Conservation (phyloP, 2,113 vertebrate species). For the Atrichornis clamosus region DNA sequence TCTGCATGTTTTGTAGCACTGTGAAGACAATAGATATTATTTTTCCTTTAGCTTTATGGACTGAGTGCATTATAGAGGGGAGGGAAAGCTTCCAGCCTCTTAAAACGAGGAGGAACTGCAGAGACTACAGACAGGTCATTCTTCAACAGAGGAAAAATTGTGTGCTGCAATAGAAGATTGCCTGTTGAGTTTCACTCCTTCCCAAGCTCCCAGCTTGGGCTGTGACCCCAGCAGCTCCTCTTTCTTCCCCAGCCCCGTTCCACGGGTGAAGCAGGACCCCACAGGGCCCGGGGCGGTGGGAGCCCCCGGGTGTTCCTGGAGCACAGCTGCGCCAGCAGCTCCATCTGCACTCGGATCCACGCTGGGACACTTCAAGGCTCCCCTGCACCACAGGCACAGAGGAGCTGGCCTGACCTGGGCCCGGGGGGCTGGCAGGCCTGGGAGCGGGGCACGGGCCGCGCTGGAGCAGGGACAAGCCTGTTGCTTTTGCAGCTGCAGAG, state of each 20-base stretch:
- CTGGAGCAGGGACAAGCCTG: not conserved
- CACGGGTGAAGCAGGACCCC: not conserved
- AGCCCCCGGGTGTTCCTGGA: not conserved
- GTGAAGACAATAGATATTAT: not conserved
- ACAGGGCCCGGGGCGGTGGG: not conserved
- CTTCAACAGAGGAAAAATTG: not conserved
- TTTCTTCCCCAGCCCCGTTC: not conserved
- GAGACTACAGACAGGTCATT: not conserved
- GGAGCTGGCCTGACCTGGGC: not conserved
- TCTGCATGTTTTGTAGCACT: not conserved
- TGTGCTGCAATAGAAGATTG: not conserved
- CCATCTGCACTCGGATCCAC: not conserved
- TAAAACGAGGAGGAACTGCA: not conserved
- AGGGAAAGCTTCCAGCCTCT: not conserved
- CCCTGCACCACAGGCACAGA: not conserved
- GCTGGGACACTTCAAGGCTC: not conserved
- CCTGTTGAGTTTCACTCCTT: not conserved
- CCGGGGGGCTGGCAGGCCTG: not conserved
- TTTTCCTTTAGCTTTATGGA: not conserved
- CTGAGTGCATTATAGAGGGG: not conserved
- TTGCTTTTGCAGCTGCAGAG: not conserved
- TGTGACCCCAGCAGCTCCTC: not conserved
- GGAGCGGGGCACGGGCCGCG: rapidly evolving
- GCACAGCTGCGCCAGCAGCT: not conserved
- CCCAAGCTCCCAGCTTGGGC: not conserved